Percentiles rank a stretch among this genome's conserved stretches.
Evolutionary conservation across 1,140 invertebrate genomes (phyloP).

Genomic region (Nixonia krombeini): DNA sequence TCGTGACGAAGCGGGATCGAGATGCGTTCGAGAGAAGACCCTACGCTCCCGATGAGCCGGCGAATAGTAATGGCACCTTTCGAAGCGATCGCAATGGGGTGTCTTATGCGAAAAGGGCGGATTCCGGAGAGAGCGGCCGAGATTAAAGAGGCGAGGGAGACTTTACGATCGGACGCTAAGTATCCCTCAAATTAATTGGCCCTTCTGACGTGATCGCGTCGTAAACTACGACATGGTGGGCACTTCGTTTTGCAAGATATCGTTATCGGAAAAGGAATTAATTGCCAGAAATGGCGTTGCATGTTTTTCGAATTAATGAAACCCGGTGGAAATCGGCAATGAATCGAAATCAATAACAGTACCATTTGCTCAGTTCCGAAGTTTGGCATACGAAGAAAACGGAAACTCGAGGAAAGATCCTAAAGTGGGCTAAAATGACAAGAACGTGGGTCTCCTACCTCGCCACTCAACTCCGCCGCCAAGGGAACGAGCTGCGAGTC

Average conservation of each 20-base stretch:
- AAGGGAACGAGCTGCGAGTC: conserved; percentile 6
- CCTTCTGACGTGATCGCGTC: conserved; percentile 26
- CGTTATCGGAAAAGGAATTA: background rate
- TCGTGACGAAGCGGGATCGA: conserved; percentile 27
- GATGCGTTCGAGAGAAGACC: conserved; percentile 7
- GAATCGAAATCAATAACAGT: no score
- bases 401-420: no score
- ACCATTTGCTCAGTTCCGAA: no score
- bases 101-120: conserved; percentile 38
- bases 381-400: no score
- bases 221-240: conserved; percentile 38
- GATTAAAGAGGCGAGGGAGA: conserved; percentile 46
- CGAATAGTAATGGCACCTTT: conserved; percentile 40
- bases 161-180: conserved; percentile 48
- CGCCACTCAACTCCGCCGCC: no score
- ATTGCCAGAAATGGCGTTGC: background rate
- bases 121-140: conserved; percentile 25
- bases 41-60: conserved; percentile 27
- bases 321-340: no score
- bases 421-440: no score
- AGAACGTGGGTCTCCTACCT: no score
- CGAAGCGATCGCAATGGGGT: conserved; percentile 35
- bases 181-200: conserved; percentile 60
- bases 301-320: no score
- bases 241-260: conserved; percentile 15